These are phyloP conservation scores for Trichechus manatus DNA, from an alignment of 2,113 vertebrate species.

Conservation along the genomic window DNA sequence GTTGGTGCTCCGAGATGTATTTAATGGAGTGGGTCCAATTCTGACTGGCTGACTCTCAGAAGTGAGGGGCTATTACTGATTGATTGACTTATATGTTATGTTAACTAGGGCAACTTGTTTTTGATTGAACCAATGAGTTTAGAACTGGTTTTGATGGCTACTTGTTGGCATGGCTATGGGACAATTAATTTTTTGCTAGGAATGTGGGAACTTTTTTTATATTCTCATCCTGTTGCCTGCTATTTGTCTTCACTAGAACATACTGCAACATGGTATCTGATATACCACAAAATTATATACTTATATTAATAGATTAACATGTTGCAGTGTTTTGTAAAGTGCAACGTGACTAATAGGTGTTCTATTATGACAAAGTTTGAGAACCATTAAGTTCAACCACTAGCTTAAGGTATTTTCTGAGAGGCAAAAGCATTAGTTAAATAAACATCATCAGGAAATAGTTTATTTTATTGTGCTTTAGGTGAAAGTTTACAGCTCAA, in stretches of 20 bases:
- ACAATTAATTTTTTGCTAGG: not conserved
- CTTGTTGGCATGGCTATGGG: not conserved
- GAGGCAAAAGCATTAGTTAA: not conserved
- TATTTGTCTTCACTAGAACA: constrained; percentile 42
- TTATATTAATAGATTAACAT: not conserved
- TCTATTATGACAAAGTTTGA: not conserved
- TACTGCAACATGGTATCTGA: not conserved
- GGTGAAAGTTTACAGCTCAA: too few species aligned
- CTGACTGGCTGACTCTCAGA: not conserved
- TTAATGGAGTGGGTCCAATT: not conserved
- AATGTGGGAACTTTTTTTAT: not conserved
- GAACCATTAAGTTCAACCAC: not conserved
- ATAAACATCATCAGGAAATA: not conserved
- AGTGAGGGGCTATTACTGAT: not conserved
- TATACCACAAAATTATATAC: not conserved
- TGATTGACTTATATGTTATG: not conserved
- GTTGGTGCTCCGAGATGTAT: not conserved
- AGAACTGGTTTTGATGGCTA: not conserved
- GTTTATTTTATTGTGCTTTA: not conserved
- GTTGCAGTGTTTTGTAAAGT: not conserved
- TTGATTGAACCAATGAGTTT: not conserved
- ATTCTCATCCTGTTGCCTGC: not conserved
- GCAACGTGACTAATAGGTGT: not conserved
- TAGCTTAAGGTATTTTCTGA: constrained; percentile 3
- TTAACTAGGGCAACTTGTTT: not conserved